Evolutionary conservation across 2,113 vertebrate species (phyloP), one percentile per base, ranked within the genome.

Genomic region (Zosterops lateralis): DNA sequence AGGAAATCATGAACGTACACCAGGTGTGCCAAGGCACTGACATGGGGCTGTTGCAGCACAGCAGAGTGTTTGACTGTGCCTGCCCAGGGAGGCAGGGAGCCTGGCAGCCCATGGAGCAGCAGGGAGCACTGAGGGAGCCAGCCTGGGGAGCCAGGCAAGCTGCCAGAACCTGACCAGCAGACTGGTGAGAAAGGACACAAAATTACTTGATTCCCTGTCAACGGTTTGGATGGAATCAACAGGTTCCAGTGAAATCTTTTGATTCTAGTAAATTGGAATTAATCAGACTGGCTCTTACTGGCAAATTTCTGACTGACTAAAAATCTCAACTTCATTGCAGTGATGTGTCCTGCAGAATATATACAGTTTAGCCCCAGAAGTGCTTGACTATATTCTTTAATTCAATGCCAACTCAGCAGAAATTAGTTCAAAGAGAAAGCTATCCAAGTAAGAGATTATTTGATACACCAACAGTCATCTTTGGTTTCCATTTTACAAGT

Each of bases 1-100:
- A 12, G n/a, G 8, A 62, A 66, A 36, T 54, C n/a, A 61, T 71
- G 64, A 71, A 19, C 1, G 1, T 17, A 22, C 0, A 5, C 17
- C 42, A 75, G 40, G 29, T n/a, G n/a, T 40, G 44, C 31, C 34
- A 80, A 40, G 26, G 47, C 32, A 48, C 22, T 38, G 65, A 34
- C 4, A 14, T 0, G 18, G 8, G 22, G 8, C 17, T 14, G 31
- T 3, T 54, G 56, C 50, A 62, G 31, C 34, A 75, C 29, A 74
- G 42, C 58, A 14, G 51, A 18, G 47, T 10, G 31, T 58, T 32
- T 25, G 71, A 13, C 17, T 66, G 18, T 48, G 58, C 38, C 14
- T 22, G 16, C 40, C 24, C 6, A 1, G 53, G 29, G 29, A 68
- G 6, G 13, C 25, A 28, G 53, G 58, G 45, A 56, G 58, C 22